Evolutionary conservation across 2,888 invertebrate genomes (phyloP), one percentile per base, ranked within the genome.

Genomic region (Andrena trimmerana): DNA sequence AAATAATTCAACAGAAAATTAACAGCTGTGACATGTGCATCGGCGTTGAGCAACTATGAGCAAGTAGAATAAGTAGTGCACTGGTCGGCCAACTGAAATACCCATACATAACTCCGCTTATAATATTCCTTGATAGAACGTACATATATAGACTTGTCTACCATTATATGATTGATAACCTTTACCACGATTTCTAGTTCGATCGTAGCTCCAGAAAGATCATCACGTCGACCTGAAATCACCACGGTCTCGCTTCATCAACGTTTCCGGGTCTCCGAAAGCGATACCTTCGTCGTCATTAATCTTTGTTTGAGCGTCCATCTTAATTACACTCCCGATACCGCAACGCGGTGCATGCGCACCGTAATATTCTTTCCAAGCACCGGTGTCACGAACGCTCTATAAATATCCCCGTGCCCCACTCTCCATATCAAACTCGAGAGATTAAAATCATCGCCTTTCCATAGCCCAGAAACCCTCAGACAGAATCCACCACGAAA

Each of bases 261-360:
- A 65, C 36, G 63, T 68, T 77, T 81, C 67, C 72, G 60, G 71
- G 60, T 74, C 59, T 54, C 73, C 36, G 59, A 74, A 69, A 66
- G 48, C 54, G 54, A 75, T 65, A 63, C 68, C 67, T 82, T 70
- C 79, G 10, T 74, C 71, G 36, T 72, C 82, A 33, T 82, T 75
- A 80, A 82, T 80, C 80, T 75, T 72, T 59, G n/a, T 71, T 65
- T n/a, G 67, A 63, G 36, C 63, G 31, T 3, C 31, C 42, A 63
- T 71, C 68, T 76, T 80, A 82, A 82, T 71, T 75, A 75, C 75
- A 68, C 27, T 66, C 24, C 8, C 31, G 27, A 48, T 74, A 54
- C 68, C 24, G 68, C 31, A 31, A 10, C 20, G 2, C 62, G 54
- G 27, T 63, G 52, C 52, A 78, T 60, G 65, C 52, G 16, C 29